A percentile compares a stretch with the other conserved stretches of the same genome.
phyloP scores from a whole-genome alignment of 2,888 invertebrate genomes.

The Catocala nupta region DNA sequence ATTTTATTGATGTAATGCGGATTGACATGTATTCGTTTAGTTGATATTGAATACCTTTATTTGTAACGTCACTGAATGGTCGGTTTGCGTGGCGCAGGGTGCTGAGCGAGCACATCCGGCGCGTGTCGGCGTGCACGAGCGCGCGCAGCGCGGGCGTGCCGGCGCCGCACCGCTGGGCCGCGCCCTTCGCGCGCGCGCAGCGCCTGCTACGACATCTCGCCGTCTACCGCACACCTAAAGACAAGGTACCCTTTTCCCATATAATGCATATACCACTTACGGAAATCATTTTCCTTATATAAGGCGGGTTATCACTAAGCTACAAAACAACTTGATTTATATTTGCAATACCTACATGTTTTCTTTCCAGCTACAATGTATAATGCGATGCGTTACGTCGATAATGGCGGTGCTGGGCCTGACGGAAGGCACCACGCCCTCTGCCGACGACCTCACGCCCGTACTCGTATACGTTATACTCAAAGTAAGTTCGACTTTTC shows the following conservation, averaged over 20 bases:
- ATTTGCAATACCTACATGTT: neutral
- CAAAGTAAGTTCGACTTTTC: conserved; percentile 87
- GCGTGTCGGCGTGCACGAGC: conserved; percentile 89
- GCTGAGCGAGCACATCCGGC: conserved; percentile 95
- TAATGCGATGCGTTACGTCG: conserved; percentile 95
- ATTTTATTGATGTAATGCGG: too few relatives aligned
- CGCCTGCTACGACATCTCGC: conserved; percentile 95
- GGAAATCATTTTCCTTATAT: too few relatives aligned
- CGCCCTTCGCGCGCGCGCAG: conserved; percentile 99
- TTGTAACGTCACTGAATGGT: too few relatives aligned
- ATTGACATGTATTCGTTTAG: too few relatives aligned
- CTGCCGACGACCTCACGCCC: conserved; percentile 98
- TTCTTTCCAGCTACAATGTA: conserved; percentile 88
- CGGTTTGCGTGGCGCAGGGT: conserved; percentile 85
- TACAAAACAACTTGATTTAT: too few relatives aligned
- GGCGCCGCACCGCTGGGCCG: conserved; percentile 91
- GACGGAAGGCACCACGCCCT: conserved; percentile 91
- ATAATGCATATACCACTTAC: too few relatives aligned
- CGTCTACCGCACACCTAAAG: conserved; percentile 96
- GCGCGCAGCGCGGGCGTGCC: conserved; percentile 93
- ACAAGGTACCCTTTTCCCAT: conserved; percentile 69
- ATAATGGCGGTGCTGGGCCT: conserved; percentile 97
- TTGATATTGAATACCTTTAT: too few relatives aligned
- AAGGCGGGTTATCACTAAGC: too few relatives aligned
- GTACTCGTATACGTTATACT: conserved; percentile 98